These are phyloP conservation scores for Nestor notabilis DNA, from an alignment of 2,113 vertebrate species.

Conservation along the genomic window DNA sequence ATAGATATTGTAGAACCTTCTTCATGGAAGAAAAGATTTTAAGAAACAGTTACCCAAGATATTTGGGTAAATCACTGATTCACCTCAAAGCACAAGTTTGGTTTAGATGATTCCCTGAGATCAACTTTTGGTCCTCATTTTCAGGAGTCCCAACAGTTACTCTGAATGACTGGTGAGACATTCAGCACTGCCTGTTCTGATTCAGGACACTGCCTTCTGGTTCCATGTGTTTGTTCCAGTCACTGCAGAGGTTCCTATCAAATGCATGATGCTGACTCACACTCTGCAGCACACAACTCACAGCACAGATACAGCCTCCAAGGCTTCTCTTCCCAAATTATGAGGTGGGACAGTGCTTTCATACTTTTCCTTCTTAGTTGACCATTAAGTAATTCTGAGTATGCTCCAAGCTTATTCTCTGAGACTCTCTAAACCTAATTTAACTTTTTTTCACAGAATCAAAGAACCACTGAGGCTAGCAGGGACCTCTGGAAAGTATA, in stretches of 20 bases:
- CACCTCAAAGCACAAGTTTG: not conserved
- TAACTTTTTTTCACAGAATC: not conserved
- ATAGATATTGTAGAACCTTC: not conserved
- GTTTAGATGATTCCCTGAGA: not conserved
- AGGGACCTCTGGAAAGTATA: not conserved
- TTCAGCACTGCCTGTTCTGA: not conserved
- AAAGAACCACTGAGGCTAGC: not conserved
- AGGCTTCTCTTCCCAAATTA: not conserved
- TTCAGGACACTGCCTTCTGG: not conserved
- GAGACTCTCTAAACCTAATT: not conserved
- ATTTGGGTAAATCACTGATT: not conserved
- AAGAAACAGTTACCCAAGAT: not conserved
- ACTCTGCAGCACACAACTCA: not conserved
- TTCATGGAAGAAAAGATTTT: not conserved
- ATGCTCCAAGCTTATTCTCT: not conserved
- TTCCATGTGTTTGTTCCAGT: rapidly evolving
- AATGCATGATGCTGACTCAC: not conserved
- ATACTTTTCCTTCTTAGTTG: not conserved
- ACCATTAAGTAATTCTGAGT: not conserved
- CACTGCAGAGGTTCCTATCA: not conserved
- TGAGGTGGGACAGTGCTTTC: not conserved
- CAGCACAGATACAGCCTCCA: not conserved
- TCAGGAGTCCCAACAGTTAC: not conserved
- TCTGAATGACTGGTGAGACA: not conserved
- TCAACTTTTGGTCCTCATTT: not conserved